Percentiles rank a stretch among this genome's conserved stretches.
Conservation (phyloP, 2,888 invertebrate species). For the Dynastes hyllus region DNA sequence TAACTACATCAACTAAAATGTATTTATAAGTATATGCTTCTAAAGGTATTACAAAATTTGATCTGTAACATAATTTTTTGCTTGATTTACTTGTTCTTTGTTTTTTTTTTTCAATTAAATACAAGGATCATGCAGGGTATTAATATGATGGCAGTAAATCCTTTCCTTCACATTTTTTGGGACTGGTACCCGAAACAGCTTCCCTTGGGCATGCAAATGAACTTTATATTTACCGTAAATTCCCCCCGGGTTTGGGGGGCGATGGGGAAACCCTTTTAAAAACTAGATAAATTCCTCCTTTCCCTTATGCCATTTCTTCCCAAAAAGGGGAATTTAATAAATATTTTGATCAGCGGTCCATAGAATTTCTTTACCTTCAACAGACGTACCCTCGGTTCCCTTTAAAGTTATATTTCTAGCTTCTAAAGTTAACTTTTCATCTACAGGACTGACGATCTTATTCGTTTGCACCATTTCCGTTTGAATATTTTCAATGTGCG, state of each 20-base stretch:
- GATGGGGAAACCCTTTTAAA: conserved; percentile 80
- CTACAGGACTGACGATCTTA: conserved; percentile 83
- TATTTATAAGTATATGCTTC: no score
- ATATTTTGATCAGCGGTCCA: conserved; percentile 88
- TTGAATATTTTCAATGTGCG: conserved; percentile 78
- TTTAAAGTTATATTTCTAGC: conserved; percentile 79
- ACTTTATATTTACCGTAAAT: conserved; percentile 83
- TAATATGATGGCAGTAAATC: conserved; percentile 78
- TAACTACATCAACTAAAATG: no score
- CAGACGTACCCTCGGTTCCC: conserved; percentile 86
- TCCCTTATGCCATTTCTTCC: no score
- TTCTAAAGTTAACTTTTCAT: conserved; percentile 78
- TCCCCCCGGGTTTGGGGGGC: conserved; percentile 71
- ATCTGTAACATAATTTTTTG: no score
- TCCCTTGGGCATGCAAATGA: conserved; percentile 94
- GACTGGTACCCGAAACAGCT: conserved; percentile 85
- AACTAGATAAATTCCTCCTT: conserved; percentile 82
- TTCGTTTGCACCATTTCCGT: conserved; percentile 81
- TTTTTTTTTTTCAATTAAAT: conserved; percentile 67
- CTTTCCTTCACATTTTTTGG: conserved; percentile 73
- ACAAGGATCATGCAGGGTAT: conserved; percentile 79
- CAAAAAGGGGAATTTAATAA: no score
- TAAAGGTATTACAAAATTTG: no score
- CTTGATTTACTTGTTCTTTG: no score
- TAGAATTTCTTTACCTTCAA: conserved; percentile 82